phyloP scores from a whole-genome alignment of 2,797 vertebrate species.

The Pseudotriccus pelzelni region DNA sequence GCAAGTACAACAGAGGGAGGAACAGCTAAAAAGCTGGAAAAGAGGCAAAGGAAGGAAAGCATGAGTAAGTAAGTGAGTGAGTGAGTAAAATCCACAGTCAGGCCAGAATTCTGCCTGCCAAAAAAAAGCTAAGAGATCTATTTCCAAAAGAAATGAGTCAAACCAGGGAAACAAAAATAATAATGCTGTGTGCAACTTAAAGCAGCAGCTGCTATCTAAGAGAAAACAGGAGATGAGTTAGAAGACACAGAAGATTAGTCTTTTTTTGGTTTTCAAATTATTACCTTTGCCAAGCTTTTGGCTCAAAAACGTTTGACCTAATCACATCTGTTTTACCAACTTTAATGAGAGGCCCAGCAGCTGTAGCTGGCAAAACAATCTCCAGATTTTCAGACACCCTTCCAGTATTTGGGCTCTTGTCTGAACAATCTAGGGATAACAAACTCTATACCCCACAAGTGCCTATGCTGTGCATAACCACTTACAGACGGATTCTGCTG shows the following conservation, averaged over 20 bases:
- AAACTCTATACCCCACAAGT: not conserved
- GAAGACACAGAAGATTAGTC: conserved; percentile 53
- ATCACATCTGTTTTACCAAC: conserved; percentile 48
- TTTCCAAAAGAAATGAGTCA: conserved; percentile 60
- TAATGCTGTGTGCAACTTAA: conserved; percentile 20
- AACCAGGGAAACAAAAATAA: conserved; percentile 43
- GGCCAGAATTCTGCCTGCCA: conserved; percentile 52
- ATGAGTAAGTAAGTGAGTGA: not conserved
- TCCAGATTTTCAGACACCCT: not conserved
- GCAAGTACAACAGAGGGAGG: not conserved
- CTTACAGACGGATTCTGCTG: not conserved
- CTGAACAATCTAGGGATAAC: conserved; percentile 15
- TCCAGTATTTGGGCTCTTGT: conserved; percentile 44
- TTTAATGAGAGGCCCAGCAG: conserved; percentile 29
- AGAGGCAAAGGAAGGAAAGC: conserved; percentile 21
- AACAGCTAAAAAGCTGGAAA: conserved; percentile 33
- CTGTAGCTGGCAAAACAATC: conserved; percentile 34
- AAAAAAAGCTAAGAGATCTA: conserved; percentile 16
- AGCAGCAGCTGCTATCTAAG: conserved; percentile 49
- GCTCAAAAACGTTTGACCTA: conserved; percentile 53
- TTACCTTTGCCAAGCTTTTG: conserved; percentile 8
- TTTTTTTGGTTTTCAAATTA: conserved; percentile 46
- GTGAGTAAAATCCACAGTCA: conserved; percentile 22
- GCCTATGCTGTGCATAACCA: not conserved
- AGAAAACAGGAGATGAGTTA: conserved; percentile 50